phyloP scores from a whole-genome alignment of 2,888 invertebrate species.

The Drosophila pegasa region DNA sequence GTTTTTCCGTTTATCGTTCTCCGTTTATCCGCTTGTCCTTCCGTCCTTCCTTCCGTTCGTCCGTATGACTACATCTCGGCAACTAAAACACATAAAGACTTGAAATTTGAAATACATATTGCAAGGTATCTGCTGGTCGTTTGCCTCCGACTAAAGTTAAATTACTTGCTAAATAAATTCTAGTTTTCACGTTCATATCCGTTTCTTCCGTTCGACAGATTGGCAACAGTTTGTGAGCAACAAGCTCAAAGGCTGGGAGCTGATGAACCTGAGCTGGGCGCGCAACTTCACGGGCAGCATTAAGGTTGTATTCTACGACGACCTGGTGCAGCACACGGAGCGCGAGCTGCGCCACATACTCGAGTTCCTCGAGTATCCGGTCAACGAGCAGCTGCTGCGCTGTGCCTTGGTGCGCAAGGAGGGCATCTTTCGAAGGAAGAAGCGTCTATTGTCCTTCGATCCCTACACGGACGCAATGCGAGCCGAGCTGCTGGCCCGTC shows the following conservation, averaged over 20 bases:
- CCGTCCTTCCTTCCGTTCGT: too few relatives aligned
- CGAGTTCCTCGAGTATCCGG: constrained; percentile 86
- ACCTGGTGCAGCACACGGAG: constrained; percentile 88
- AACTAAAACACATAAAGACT: background rate
- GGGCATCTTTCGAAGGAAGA: constrained; percentile 90
- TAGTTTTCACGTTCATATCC: background rate
- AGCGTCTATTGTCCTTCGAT: constrained; percentile 88
- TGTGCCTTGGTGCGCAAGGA: constrained; percentile 88
- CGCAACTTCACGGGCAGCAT: constrained; percentile 89
- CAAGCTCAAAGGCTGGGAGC: constrained; percentile 89
- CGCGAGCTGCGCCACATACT: constrained; percentile 87
- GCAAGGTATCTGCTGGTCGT: too few relatives aligned
- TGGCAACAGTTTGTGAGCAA: constrained; percentile 90
- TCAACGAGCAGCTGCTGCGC: constrained; percentile 86
- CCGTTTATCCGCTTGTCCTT: too few relatives aligned
- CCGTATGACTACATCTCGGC: background rate
- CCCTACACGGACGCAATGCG: constrained; percentile 89
- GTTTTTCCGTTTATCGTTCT: too few relatives aligned
- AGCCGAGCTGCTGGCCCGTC: constrained; percentile 85
- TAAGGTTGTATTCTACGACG: constrained; percentile 90
- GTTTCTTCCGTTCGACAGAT: constrained; percentile 85
- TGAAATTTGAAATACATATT: background rate
- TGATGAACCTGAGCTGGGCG: constrained; percentile 90
- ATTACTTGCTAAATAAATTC: background rate
- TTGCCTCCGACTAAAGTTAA: too few relatives aligned